A percentile compares a stretch with the other conserved stretches of the same genome.
phyloP scores from a whole-genome alignment of 2,797 vertebrate genomes.

The Coregonus ussuriensis region DNA sequence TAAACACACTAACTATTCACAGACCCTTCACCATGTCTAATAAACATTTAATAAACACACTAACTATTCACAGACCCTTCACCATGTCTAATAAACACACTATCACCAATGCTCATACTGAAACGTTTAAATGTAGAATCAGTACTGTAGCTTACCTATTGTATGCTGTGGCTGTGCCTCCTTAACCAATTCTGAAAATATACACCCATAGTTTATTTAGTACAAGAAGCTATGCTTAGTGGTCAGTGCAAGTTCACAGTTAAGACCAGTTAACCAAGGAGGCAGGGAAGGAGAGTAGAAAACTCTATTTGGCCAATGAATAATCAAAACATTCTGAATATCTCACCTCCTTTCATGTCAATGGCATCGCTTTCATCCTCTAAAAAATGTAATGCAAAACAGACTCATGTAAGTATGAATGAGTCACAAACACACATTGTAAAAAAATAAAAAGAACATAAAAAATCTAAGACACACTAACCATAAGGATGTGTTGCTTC shows the following conservation, averaged over 20 bases:
- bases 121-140: too few species aligned
- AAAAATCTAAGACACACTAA: not conserved
- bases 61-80: too few species aligned
- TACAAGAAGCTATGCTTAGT: not conserved
- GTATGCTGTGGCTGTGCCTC: too few species aligned
- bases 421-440: not conserved
- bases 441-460: not conserved
- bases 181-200: too few species aligned
- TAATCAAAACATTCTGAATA: not conserved
- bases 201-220: too few species aligned
- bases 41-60: too few species aligned
- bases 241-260: not conserved
- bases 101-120: too few species aligned
- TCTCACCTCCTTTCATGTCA: conserved; percentile 30
- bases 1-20: too few species aligned
- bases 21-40: too few species aligned
- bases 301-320: not conserved
- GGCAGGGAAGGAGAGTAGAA: not conserved
- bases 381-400: conserved; percentile 7
- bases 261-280: not conserved
- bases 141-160: too few species aligned
- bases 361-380: conserved; percentile 23
- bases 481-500: conserved; percentile 14
- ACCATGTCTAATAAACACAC: not conserved
- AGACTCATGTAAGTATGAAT: not conserved